Conservation (phyloP, 2,888 invertebrate species). For the Campopleginae sp. region DNA sequence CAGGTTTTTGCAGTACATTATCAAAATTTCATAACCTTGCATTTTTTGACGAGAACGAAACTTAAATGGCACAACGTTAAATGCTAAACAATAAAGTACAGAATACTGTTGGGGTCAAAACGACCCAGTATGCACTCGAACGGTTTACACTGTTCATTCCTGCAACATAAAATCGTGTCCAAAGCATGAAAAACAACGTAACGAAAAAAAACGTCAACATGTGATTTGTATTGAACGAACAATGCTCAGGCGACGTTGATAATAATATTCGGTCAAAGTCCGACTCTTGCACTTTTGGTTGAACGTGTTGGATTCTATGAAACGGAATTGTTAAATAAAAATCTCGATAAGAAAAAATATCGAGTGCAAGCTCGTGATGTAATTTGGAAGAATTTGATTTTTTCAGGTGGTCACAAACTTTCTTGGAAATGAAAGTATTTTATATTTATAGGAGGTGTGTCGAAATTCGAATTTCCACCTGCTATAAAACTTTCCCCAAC, state of each 20-base stretch:
- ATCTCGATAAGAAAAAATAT: background rate
- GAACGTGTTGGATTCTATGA: background rate
- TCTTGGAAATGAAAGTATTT: background rate
- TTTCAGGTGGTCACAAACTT: background rate
- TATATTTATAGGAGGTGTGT: background rate
- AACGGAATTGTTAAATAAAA: background rate
- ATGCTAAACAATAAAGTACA: too few species aligned
- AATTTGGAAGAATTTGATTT: background rate
- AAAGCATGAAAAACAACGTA: conserved; percentile 54
- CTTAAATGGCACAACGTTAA: too few species aligned
- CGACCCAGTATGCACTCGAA: too few species aligned
- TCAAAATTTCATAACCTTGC: too few species aligned
- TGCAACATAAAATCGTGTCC: conserved; percentile 49
- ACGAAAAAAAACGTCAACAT: conserved; percentile 13
- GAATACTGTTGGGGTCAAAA: too few species aligned
- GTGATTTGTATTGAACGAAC: background rate
- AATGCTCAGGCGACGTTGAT: conserved; percentile 3
- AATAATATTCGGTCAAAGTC: background rate
- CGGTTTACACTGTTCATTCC: background rate
- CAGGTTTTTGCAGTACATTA: too few species aligned
- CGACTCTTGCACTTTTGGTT: background rate
- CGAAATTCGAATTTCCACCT: background rate
- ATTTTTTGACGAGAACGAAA: too few species aligned
- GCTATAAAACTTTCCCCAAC: background rate
- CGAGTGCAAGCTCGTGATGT: background rate